Evolutionary conservation across 2,888 invertebrate species (phyloP).

Genomic region (Synanthedon myopaeformis): DNA sequence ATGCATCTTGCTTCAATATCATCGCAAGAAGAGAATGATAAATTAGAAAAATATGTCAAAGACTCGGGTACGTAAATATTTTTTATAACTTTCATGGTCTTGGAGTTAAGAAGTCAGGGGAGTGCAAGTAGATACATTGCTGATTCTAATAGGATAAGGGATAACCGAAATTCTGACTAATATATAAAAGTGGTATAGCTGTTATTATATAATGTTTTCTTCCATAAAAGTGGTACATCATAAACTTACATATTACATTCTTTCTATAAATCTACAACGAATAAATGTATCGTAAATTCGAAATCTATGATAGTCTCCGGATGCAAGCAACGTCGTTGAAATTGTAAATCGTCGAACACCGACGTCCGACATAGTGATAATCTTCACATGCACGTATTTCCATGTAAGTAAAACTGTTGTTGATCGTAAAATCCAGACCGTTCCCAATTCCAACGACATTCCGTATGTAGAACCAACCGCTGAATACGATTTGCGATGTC

Average conservation of each 20-base stretch:
- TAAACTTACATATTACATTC: too few species aligned
- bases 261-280: too few species aligned
- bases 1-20: slow-evolving; percentile 93
- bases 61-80: slow-evolving; percentile 78
- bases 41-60: slow-evolving; percentile 89
- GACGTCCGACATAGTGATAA: not conserved
- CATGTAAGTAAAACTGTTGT: not conserved
- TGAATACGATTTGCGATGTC: not conserved
- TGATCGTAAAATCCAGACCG: not conserved
- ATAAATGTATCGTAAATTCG: too few species aligned
- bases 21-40: slow-evolving; percentile 91
- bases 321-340: not conserved
- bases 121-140: too few species aligned
- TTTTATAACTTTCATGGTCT: too few species aligned
- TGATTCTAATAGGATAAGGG: too few species aligned
- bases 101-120: too few species aligned
- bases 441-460: not conserved
- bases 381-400: not conserved
- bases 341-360: not conserved
- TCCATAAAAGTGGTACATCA: too few species aligned
- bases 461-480: not conserved
- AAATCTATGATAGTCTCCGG: too few species aligned
- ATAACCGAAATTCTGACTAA: too few species aligned
- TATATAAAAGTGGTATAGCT: too few species aligned
- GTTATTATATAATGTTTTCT: too few species aligned